Percentiles rank a stretch among this genome's conserved stretches.
phyloP scores from a whole-genome alignment of 1,140 invertebrate genomes.

The Holotrichia oblita region DNA sequence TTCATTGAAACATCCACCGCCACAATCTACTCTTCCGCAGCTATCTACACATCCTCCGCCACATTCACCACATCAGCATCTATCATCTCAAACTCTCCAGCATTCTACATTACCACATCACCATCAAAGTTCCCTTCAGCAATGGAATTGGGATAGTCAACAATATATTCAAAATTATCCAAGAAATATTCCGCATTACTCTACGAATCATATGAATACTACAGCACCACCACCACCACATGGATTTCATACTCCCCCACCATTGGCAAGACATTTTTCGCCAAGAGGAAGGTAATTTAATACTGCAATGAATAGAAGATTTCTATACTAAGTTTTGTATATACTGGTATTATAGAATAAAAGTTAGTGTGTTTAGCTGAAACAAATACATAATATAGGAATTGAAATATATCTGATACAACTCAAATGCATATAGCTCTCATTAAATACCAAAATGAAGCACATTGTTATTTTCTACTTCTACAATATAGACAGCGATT shows the following conservation, averaged over 20 bases:
- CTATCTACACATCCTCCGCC: background rate
- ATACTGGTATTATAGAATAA: too few relatives aligned
- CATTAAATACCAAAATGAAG: too few relatives aligned
- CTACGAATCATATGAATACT: background rate
- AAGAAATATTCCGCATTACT: background rate
- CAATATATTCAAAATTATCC: background rate
- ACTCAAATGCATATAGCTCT: too few relatives aligned
- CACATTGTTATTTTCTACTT: too few relatives aligned
- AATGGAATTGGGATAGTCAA: background rate
- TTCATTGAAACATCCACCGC: background rate
- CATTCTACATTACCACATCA: background rate
- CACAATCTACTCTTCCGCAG: background rate
- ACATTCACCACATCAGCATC: background rate
- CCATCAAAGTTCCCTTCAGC: background rate
- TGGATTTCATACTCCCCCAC: background rate
- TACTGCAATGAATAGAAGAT: background rate
- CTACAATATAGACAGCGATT: too few relatives aligned
- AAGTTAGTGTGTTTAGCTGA: too few relatives aligned
- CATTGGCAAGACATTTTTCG: background rate
- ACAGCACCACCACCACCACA: background rate
- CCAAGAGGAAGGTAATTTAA: slow-evolving; percentile 14
- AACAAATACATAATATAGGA: too few relatives aligned
- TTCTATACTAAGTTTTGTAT: background rate
- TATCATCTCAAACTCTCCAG: background rate
- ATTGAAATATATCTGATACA: too few relatives aligned